Base-by-base conservation (phyloP, 2,797 vertebrate genomes). In the Pelobates cultripes region DNA sequence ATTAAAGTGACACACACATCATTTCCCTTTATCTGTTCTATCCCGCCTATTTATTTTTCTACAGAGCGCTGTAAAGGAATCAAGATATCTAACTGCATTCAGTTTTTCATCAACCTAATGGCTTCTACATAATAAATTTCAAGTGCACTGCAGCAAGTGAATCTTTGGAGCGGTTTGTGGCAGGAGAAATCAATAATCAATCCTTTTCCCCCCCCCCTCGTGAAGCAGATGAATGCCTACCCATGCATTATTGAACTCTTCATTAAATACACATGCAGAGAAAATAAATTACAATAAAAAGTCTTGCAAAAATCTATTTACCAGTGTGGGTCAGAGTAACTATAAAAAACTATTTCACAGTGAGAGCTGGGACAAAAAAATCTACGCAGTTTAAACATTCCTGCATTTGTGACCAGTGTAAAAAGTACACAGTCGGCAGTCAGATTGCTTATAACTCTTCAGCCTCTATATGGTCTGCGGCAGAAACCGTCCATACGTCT, bases 231-330 rank as follows among this genome's bases (percentile, higher is more conserved):
- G 60, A 84, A 84, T 76, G 67, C 70, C 14, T 84, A 80, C 42
- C 60, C 82, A 76, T 75, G 77, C 82, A 84, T 84, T 84, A 76
- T 72, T 79, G 45, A 84, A 63, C 77, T 79, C 57, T 79, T 84
- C 77, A 68, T 84, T 84, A 84, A 84, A 73, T 64, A 79, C 73
- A 79, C 73, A 66, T 76, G 82, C 60, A 17, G 45, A 80, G 77
- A 76, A 84, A 79, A 72, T 79, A 76, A 80, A 84, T 79, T 76
- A 84, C 72, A 76, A 74, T 68, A 64, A 77, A 73, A 77, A 45
- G 43, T 43, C 75, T 69, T 44, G 69, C 75, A 44, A 67, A 43
- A 8, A 47, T 77, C 70, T 57, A 77, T 77, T 73, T 82, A 82
- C 75, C 73, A 60, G 47, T 43, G 40, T 73, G 70, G 80, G 80